A percentile compares a stretch with the other conserved stretches of the same genome.
Evolutionary conservation across 1,140 invertebrate species (phyloP).

Genomic region (Hylaeus anthracinus): DNA sequence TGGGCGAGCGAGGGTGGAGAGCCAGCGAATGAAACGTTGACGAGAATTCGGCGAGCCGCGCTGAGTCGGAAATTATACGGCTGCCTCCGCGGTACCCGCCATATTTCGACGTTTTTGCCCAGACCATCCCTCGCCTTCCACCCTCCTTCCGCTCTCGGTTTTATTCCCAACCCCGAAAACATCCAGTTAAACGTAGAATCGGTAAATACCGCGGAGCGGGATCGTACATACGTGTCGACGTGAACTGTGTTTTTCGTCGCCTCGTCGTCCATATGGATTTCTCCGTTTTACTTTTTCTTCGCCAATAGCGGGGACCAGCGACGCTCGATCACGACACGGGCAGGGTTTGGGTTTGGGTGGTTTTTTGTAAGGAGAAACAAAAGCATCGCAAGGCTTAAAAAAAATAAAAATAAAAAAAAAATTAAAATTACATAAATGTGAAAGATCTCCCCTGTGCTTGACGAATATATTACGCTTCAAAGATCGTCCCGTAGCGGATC

Average conservation of each 20-base stretch:
- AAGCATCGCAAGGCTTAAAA: too few relatives aligned
- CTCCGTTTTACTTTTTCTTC: too few relatives aligned
- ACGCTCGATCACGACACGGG: too few relatives aligned
- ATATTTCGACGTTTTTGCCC: conserved; percentile 55
- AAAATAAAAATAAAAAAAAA: too few relatives aligned
- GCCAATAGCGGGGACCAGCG: too few relatives aligned
- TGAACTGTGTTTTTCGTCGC: conserved; percentile 1
- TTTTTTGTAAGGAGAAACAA: too few relatives aligned
- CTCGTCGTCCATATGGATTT: not conserved
- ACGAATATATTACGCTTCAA: conserved; percentile 15
- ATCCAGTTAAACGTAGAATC: conserved; percentile 54
- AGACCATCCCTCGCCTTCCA: conserved; percentile 10
- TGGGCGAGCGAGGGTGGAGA: not conserved
- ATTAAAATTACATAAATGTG: not conserved
- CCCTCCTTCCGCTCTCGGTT: conserved; percentile 20
- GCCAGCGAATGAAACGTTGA: conserved; percentile 48
- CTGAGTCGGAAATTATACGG: conserved; percentile 65
- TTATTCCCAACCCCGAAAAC: conserved; percentile 45
- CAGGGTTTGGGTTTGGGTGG: too few relatives aligned
- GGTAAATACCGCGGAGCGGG: conserved; percentile 44
- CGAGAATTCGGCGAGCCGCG: conserved; percentile 60
- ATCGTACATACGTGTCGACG: conserved; percentile 1
- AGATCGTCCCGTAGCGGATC: not conserved
- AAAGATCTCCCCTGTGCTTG: not conserved
- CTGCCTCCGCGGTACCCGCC: conserved; percentile 44